Base-by-base conservation (phyloP, 1,140 invertebrate genomes). In the Drosophila nannoptera region DNA sequence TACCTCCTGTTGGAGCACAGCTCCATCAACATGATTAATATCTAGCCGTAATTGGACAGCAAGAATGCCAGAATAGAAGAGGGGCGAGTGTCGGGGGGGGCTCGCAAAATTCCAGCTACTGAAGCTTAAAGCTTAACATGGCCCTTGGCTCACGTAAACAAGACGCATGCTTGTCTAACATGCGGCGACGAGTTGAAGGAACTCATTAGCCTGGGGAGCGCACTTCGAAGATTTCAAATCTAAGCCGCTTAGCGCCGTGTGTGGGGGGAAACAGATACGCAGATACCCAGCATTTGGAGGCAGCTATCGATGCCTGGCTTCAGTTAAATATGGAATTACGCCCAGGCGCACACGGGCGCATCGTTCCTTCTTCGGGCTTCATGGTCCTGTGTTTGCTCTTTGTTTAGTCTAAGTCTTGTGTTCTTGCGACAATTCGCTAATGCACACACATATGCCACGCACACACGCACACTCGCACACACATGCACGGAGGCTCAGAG, bases 351-450 rank as follows among this genome's bases (percentile, higher is more conserved):
- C 32, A 58, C 42, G 50, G 35, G 64, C 33, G 68, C 52, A 53
- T 46, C 53, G 63, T 65, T 67, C 64, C 50, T 66, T 76, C 67
- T 76, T 71, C 77, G 75, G 73, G 59, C 77, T 72, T 66, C 75
- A 83, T 83, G 84, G 80, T 83, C 80, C 84, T 84, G 31, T 69
- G 68, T 73, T 84, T 73, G 75, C 56, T 69, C 48, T 74, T 60
- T 54, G 63, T 59, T 69, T 80, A 69, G 77, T n/a, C 60, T 77
- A 68, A 67, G 56, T 48, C 69, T 63, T 46, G 63, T 31, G 43
- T 61, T 61, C 40, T 40, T 55, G 66, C 66, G 55, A 56, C 22
- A 58, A 65, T 52, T 60, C 56, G 53, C 66, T 58, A 58, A 63
- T 68, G 43, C 65, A 69, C 65, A 61, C 43, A 66, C 48, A 66